phyloP scores from a whole-genome alignment of 2,888 invertebrate genomes.

The Conomelus anceps region DNA sequence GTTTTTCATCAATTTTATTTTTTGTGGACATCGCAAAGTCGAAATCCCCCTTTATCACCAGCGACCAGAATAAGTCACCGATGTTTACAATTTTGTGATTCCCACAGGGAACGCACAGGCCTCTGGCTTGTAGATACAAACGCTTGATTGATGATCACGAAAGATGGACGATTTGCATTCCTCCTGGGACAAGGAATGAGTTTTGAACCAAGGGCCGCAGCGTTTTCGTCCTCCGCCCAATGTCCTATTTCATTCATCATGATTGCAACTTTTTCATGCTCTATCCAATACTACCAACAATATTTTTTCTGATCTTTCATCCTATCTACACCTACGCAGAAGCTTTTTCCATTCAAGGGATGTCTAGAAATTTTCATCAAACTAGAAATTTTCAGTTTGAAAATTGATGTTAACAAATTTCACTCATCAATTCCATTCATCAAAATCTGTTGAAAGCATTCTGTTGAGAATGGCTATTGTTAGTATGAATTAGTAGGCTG shows the following conservation, averaged over 20 bases:
- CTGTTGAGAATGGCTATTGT: no score
- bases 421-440: no score
- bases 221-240: background rate
- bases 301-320: background rate
- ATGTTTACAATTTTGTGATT: background rate
- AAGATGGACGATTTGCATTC: background rate
- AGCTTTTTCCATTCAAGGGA: no score
- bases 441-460: no score
- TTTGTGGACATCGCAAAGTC: background rate
- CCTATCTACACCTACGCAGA: background rate
- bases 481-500: no score
- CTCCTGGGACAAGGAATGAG: background rate
- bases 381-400: no score
- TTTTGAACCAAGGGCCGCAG: background rate
- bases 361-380: no score
- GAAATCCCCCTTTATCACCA: background rate
- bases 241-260: background rate
- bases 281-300: background rate
- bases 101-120: background rate
- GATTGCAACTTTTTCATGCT: background rate
- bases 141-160: background rate
- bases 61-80: background rate
- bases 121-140: background rate
- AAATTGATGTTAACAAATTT: no score
- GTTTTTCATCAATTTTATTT: background rate